These are phyloP conservation scores for Bagarius yarrelli DNA, from an alignment of 2,113 vertebrate genomes.

Conservation along the genomic window DNA sequence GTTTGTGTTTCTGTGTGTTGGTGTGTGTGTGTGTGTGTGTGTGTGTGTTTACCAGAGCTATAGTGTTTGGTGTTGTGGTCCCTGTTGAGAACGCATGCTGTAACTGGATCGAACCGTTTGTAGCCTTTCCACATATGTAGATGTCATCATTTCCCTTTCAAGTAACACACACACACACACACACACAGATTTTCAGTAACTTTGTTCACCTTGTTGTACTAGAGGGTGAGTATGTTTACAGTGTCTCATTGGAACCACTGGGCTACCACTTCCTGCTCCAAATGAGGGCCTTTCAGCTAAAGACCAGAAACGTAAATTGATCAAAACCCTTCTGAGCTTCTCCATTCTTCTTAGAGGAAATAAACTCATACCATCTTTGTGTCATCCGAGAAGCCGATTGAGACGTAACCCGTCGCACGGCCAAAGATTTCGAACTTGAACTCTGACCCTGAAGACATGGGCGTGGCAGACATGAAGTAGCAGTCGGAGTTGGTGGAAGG, in stretches of 20 bases:
- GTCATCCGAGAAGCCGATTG: conserved; percentile 77
- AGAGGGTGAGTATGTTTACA: too few species aligned
- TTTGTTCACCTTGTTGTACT: not conserved
- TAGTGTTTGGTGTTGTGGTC: conserved; percentile 40
- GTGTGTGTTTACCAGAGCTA: conserved; percentile 60
- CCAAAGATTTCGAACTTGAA: conserved; percentile 58
- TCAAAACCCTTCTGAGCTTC: too few species aligned
- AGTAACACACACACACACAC: not conserved
- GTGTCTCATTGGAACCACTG: too few species aligned
- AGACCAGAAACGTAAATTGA: too few species aligned
- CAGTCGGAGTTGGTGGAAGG: conserved; percentile 57
- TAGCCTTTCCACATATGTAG: conserved; percentile 67
- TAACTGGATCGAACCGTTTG: conserved; percentile 50
- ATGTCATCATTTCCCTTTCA: conserved; percentile 75
- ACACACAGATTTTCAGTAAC: not conserved
- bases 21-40: not conserved
- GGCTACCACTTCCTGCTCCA: too few species aligned
- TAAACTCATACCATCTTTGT: conserved; percentile 65
- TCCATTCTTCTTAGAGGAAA: too few species aligned
- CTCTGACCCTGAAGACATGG: conserved; percentile 4
- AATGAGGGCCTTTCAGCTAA: too few species aligned
- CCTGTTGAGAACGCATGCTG: conserved; percentile 69
- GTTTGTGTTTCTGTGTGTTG: not conserved
- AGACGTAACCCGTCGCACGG: conserved; percentile 65
- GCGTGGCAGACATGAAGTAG: conserved; percentile 68